Conservation (phyloP, 2,888 invertebrate genomes). For the Eristalis tenax region DNA sequence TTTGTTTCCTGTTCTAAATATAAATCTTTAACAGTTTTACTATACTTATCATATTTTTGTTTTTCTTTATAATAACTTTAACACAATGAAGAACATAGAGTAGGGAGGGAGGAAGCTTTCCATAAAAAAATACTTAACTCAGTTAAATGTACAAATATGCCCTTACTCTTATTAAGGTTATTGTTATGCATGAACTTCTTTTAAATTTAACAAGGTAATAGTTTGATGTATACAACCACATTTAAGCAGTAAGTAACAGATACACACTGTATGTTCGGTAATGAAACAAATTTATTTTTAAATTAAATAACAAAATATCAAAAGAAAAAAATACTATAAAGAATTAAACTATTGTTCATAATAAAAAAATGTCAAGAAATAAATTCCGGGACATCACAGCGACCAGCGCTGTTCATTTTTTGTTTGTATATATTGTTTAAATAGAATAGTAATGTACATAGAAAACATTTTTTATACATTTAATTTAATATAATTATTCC, state of each 20-base stretch:
- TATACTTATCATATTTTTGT: conserved; percentile 30
- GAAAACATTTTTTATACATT: conserved; percentile 22
- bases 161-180: conserved; percentile 5
- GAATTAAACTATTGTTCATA: conserved; percentile 14
- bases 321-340: conserved; percentile 9
- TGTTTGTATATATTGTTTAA: conserved; percentile 5
- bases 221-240: conserved; percentile 57
- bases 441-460: conserved; percentile 34
- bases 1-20: conserved; percentile 30
- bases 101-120: conserved; percentile 32
- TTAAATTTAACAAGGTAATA: conserved; percentile 36
- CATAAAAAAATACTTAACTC: conserved; percentile 50
- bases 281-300: conserved; percentile 10
- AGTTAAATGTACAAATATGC: conserved; percentile 31
- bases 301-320: conserved; percentile 22
- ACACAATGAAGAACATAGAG: conserved; percentile 31
- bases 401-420: conserved; percentile 47
- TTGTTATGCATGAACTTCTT: conserved; percentile 3
- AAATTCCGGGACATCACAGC: conserved; percentile 42
- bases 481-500: conserved; percentile 31
- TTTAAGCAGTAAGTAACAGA: conserved; percentile 31
- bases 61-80: conserved; percentile 28
- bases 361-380: conserved; percentile 28
- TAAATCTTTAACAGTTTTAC: conserved; percentile 49
- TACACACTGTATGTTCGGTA: not conserved